Conservation (phyloP, 2,888 invertebrate species). For the Cantharis flavilabris region DNA sequence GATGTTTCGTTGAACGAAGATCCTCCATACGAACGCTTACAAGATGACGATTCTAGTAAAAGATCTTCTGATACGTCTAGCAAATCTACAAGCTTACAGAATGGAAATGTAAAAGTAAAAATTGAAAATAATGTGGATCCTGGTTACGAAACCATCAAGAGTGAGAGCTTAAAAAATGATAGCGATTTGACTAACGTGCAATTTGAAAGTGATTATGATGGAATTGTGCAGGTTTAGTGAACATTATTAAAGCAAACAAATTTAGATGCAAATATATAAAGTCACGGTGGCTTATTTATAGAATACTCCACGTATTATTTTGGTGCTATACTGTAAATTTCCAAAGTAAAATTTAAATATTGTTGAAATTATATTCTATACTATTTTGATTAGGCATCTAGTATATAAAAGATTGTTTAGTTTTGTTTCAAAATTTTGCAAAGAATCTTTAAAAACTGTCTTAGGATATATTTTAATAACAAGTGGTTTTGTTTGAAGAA, state of each 20-base stretch:
- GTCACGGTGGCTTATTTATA: not conserved
- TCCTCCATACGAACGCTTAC: slow-evolving; percentile 70
- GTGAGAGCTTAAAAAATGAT: slow-evolving; percentile 16
- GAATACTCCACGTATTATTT: not conserved
- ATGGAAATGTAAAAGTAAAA: not conserved
- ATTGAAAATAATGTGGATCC: slow-evolving; percentile 54
- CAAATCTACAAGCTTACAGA: not conserved
- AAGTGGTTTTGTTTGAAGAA: not conserved
- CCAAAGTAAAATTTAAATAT: not conserved
- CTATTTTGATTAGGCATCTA: not conserved
- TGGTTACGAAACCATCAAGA: slow-evolving; percentile 66
- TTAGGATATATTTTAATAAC: not conserved
- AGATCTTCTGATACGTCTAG: slow-evolving; percentile 42
- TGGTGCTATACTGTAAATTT: not conserved
- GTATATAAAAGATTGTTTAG: not conserved
- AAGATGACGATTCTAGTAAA: slow-evolving; percentile 44
- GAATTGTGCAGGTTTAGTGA: slow-evolving; percentile 24
- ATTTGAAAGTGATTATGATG: slow-evolving; percentile 23
- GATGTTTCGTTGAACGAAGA: slow-evolving; percentile 61
- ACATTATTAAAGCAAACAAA: not conserved
- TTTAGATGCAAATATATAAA: not conserved
- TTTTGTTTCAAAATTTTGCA: not conserved
- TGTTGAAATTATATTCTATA: not conserved
- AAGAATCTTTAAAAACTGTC: not conserved
- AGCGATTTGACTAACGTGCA: slow-evolving; percentile 6